A percentile compares a stretch with the other conserved stretches of the same genome.
phyloP scores from a whole-genome alignment of 2,888 invertebrate species.

The Lydus trimaculatus region DNA sequence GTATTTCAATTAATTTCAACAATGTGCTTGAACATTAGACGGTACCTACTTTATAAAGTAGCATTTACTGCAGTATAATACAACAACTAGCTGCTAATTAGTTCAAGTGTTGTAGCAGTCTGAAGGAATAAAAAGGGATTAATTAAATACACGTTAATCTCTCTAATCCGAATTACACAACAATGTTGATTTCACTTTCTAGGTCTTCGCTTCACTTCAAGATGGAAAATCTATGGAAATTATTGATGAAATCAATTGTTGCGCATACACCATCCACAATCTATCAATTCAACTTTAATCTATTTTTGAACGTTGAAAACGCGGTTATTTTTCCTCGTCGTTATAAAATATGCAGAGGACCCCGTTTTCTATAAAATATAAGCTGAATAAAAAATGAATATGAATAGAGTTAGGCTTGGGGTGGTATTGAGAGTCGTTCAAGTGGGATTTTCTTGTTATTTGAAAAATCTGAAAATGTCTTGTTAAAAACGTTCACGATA shows the following conservation, averaged over 20 bases:
- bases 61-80: not conserved
- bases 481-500: conserved; percentile 31
- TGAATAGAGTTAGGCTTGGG: conserved; percentile 23
- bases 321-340: conserved; percentile 16
- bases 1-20: conserved; percentile 5
- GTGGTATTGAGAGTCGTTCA: conserved; percentile 30
- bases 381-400: conserved; percentile 36
- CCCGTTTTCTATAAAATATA: conserved; percentile 12
- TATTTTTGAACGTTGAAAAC: conserved; percentile 25
- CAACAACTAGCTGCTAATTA: conserved; percentile 7
- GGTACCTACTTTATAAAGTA: conserved; percentile 1
- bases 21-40: not conserved
- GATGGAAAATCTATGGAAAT: conserved; percentile 18
- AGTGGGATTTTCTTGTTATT: conserved; percentile 28
- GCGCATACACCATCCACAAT: conserved; percentile 25
- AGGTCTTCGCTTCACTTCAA: not conserved
- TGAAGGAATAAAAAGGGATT: conserved; percentile 2
- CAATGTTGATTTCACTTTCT: not conserved
- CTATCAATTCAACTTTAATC: conserved; percentile 34
- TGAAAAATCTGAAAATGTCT: conserved; percentile 20
- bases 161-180: not conserved
- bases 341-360: conserved; percentile 8
- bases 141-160: not conserved
- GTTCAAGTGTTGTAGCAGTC: not conserved
- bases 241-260: conserved; percentile 33